Conservation (phyloP, 2,888 invertebrate species). For the Odontothrips loti region DNA sequence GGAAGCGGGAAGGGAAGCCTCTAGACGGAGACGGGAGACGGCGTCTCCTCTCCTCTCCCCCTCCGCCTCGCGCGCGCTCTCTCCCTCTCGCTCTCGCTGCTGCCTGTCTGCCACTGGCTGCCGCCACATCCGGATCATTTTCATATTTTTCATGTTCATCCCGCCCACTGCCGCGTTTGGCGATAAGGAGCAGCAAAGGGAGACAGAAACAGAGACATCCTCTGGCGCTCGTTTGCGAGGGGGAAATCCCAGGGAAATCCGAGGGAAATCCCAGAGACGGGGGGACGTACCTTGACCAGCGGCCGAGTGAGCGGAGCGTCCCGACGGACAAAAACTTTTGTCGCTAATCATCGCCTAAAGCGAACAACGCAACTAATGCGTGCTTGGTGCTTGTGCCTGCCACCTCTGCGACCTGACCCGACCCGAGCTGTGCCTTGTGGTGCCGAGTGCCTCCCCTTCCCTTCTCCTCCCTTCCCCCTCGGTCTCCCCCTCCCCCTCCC, state of each 20-base stretch:
- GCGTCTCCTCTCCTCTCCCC: too few relatives aligned
- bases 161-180: not conserved
- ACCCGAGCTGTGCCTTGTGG: not conserved
- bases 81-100: too few relatives aligned
- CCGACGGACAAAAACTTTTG: not conserved
- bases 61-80: too few relatives aligned
- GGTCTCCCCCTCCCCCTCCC: not conserved
- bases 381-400: not conserved
- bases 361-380: not conserved
- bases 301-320: not conserved
- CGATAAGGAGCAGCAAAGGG: not conserved
- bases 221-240: too few relatives aligned
- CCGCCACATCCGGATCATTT: not conserved
- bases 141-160: not conserved
- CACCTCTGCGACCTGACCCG: not conserved
- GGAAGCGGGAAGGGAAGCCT: not conserved
- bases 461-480: not conserved
- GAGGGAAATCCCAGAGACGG: not conserved
- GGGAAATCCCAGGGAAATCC: not conserved
- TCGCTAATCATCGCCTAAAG: conserved; percentile 6
- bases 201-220: not conserved
- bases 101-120: not conserved
- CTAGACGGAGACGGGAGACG: too few relatives aligned
- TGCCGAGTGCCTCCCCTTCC: not conserved
- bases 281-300: not conserved